Evolutionary conservation across 2,113 vertebrate species (phyloP).

Genomic region (Poeciliopsis retropinna): DNA sequence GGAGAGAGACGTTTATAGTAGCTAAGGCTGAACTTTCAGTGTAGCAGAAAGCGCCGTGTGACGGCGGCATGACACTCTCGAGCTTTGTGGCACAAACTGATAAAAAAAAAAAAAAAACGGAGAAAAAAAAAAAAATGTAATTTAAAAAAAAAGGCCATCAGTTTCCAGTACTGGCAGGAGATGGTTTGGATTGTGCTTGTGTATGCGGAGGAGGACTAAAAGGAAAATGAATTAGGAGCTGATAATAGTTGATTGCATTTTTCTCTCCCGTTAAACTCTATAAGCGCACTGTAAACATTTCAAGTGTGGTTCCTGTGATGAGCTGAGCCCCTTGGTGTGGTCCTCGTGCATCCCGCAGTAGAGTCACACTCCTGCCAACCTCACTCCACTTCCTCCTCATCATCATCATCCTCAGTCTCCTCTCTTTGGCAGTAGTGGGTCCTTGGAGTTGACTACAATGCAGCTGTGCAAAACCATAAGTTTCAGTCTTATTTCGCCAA

Average conservation of each 20-base stretch:
- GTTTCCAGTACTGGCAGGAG: constrained; percentile 79
- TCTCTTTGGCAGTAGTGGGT: constrained; percentile 96
- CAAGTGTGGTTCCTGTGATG: constrained; percentile 78
- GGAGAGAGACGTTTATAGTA: constrained; percentile 12
- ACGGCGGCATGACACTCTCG: constrained; percentile 77
- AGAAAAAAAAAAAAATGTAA: no score
- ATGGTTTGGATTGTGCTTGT: constrained; percentile 75
- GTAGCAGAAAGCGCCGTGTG: constrained; percentile 75
- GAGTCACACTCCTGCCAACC: constrained; percentile 62
- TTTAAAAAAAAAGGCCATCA: constrained; percentile 82
- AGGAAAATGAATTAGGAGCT: constrained; percentile 49
- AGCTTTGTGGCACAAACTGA: constrained; percentile 82
- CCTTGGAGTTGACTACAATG: constrained; percentile 83
- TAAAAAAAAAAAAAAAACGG: constrained; percentile 1
- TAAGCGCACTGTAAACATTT: constrained; percentile 82
- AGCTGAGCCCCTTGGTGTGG: constrained; percentile 61
- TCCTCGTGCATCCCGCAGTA: constrained; percentile 70
- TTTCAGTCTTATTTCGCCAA: constrained; percentile 63
- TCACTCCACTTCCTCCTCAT: constrained; percentile 23
- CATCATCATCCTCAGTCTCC: constrained; percentile 16
- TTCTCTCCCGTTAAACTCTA: constrained; percentile 62
- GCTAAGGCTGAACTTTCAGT: constrained; percentile 65
- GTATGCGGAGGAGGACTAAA: constrained; percentile 54
- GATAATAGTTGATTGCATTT: constrained; percentile 70
- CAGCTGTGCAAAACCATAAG: constrained; percentile 77